A percentile compares a stretch with the other conserved stretches of the same genome.
These are phyloP conservation scores for Siderastrea siderea DNA, from an alignment of 92 coral and sea anemone genomes.

Conservation along the genomic window DNA sequence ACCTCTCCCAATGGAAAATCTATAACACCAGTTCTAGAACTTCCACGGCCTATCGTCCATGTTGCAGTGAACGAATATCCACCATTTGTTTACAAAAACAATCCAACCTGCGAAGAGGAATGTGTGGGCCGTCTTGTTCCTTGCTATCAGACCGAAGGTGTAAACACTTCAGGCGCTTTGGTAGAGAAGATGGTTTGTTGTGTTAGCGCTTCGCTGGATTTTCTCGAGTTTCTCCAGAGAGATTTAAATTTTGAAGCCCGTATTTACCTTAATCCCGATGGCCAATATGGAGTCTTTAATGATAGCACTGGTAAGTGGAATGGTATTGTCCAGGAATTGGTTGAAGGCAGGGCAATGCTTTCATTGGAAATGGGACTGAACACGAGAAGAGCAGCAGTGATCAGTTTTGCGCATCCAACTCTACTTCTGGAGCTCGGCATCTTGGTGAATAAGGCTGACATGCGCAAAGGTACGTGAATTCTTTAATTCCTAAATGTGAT, in stretches of 20 bases:
- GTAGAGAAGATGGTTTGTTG: conserved; percentile 47
- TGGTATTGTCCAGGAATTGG: conserved; percentile 60
- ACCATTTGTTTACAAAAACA: too few species aligned
- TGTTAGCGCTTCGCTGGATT: conserved; percentile 57
- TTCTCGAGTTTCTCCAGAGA: conserved; percentile 44
- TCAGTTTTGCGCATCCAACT: conserved; percentile 68
- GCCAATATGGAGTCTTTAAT: conserved; percentile 42
- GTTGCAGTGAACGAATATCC: too few species aligned
- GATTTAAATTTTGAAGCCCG: conserved; percentile 57
- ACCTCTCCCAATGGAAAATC: too few species aligned
- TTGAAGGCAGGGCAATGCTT: conserved; percentile 51
- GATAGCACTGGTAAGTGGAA: conserved; percentile 39
- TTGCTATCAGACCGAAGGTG: background rate
- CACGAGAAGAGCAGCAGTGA: conserved; percentile 34
- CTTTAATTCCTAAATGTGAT: background rate
- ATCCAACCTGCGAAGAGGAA: too few species aligned
- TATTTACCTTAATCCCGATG: conserved; percentile 60
- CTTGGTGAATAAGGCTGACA: conserved; percentile 33
- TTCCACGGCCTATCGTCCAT: too few species aligned
- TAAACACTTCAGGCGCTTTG: background rate
- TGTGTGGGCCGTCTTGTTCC: background rate
- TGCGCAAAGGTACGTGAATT: background rate
- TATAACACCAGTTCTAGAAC: too few species aligned
- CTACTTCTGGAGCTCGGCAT: conserved; percentile 62
- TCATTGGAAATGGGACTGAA: conserved; percentile 65